Conservation (phyloP, 2,113 vertebrate species). For the Tichodroma muraria region DNA sequence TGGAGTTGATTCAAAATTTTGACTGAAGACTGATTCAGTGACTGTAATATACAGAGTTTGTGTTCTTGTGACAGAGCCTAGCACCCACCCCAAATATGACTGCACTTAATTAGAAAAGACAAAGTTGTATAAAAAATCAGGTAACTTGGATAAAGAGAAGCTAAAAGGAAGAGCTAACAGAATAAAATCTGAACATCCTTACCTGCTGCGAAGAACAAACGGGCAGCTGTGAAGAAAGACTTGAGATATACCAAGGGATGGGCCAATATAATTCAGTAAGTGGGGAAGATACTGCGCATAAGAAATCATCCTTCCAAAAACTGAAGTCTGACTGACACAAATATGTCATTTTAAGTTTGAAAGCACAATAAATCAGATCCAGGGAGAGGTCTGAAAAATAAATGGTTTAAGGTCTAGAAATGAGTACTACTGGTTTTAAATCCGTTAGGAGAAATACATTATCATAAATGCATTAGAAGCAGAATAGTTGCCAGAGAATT, state of each 20-base stretch:
- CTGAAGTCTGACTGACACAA: background rate
- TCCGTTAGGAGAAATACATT: background rate
- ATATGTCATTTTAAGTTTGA: background rate
- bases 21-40: background rate
- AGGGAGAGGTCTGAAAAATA: background rate
- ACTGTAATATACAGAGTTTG: background rate
- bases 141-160: background rate
- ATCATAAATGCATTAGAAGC: background rate
- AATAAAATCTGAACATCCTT: background rate
- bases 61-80: background rate
- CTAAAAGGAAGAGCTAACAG: background rate
- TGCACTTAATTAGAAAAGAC: background rate
- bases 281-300: background rate
- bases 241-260: background rate
- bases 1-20: background rate
- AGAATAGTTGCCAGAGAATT: background rate
- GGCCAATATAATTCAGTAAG: background rate
- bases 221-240: background rate
- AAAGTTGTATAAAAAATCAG: background rate
- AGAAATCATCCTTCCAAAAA: background rate
- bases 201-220: rapidly evolving
- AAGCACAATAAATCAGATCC: background rate
- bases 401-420: background rate
- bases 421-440: background rate
- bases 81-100: rapidly evolving